Percentiles rank a stretch among this genome's conserved stretches.
Evolutionary conservation across 2,113 vertebrate genomes (phyloP).

Genomic region (Scomber colias): DNA sequence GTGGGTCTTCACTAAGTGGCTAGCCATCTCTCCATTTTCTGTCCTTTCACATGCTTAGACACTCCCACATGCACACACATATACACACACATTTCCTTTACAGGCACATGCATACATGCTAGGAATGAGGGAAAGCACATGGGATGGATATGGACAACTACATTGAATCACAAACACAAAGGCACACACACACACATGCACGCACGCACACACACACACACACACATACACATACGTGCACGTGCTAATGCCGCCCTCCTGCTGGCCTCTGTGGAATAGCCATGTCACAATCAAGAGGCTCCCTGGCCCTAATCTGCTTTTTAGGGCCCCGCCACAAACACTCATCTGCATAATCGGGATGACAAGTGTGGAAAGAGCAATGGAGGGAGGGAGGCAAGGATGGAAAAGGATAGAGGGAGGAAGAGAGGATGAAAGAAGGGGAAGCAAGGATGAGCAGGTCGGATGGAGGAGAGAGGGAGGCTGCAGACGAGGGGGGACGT

Average conservation of each 20-base stretch:
- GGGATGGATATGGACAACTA: slow-evolving; percentile 26
- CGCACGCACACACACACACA: slow-evolving; percentile 18
- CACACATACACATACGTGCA: slow-evolving; percentile 43
- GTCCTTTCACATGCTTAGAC: slow-evolving; percentile 28
- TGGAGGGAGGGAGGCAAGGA: slow-evolving; percentile 52
- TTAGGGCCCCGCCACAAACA: slow-evolving; percentile 80
- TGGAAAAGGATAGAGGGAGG: slow-evolving; percentile 36
- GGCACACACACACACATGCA: slow-evolving; percentile 7
- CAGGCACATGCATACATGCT: slow-evolving; percentile 23
- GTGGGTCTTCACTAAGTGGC: slow-evolving; percentile 63
- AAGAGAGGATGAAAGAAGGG: slow-evolving; percentile 17
- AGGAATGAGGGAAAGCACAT: slow-evolving; percentile 35
- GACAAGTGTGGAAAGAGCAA: slow-evolving; percentile 89
- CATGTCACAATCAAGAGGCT: slow-evolving; percentile 83
- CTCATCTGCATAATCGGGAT: slow-evolving; percentile 93
- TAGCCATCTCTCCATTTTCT: slow-evolving; percentile 54
- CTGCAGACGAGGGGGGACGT: slow-evolving; percentile 1
- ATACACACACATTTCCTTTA: slow-evolving; percentile 6
- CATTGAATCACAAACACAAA: background rate
- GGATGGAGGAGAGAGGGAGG: slow-evolving; percentile 23
- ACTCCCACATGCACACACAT: slow-evolving; percentile 29
- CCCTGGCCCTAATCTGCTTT: slow-evolving; percentile 87
- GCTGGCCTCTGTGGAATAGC: slow-evolving; percentile 83
- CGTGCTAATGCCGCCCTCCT: slow-evolving; percentile 69
- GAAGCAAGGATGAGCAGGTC: slow-evolving; percentile 1